Evolutionary conservation across 2,113 vertebrate species (phyloP).

Genomic region (Pseudorectes ferrugineus): DNA sequence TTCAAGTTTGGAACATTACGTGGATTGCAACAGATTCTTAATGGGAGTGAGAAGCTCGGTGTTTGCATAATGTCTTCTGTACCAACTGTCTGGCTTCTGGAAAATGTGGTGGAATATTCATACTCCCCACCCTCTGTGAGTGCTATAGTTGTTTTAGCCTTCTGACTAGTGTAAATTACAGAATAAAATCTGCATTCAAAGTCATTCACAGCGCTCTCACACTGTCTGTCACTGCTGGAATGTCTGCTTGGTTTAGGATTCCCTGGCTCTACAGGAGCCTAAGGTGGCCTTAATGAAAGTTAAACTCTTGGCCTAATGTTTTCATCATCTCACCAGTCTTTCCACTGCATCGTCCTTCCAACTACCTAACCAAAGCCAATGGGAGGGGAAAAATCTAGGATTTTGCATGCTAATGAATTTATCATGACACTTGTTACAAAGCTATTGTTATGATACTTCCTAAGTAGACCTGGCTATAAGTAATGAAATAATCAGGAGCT

Average conservation of each 20-base stretch:
- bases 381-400: not conserved
- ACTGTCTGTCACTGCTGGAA: not conserved
- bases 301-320: not conserved
- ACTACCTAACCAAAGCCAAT: not conserved
- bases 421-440: not conserved
- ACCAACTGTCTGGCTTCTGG: not conserved
- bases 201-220: not conserved
- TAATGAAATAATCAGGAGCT: not conserved
- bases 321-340: not conserved
- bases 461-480: not conserved
- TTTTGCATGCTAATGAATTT: not conserved
- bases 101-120: conserved; percentile 32
- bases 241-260: not conserved
- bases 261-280: not conserved
- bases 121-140: not conserved
- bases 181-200: not conserved
- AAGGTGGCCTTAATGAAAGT: not conserved
- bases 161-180: conserved; percentile 25
- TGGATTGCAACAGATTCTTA: not conserved
- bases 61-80: not conserved
- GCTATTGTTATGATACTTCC: not conserved
- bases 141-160: not conserved
- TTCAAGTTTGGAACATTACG: not conserved
- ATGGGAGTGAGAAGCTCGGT: not conserved
- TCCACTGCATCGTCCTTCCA: not conserved